These are phyloP conservation scores for Rhynchomys soricoides DNA, from an alignment of 2,113 vertebrate species.

Conservation along the genomic window DNA sequence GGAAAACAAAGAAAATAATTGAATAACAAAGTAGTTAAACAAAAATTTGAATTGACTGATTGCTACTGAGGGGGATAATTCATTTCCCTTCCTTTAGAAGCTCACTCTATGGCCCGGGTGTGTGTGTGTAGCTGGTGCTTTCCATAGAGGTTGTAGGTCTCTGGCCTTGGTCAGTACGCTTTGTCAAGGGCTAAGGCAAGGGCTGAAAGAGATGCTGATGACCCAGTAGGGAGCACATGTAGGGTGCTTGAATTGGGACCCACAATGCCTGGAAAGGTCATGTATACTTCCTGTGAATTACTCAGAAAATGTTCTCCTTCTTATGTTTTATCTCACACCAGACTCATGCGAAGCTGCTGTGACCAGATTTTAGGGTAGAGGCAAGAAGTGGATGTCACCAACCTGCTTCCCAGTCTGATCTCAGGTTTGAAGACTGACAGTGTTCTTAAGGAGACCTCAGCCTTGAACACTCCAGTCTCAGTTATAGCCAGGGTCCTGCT, in stretches of 20 bases:
- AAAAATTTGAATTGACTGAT: constrained; percentile 35
- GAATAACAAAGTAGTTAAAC: constrained; percentile 62
- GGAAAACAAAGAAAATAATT: constrained; percentile 56
- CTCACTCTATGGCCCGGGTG: no score
- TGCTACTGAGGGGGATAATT: not conserved
- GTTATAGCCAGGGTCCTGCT: not conserved
- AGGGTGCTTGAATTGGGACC: fast-evolving
- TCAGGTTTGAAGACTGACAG: not conserved
- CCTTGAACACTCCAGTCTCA: no score
- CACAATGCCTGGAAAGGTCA: not conserved
- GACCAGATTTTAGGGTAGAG: not conserved
- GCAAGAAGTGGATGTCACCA: fast-evolving
- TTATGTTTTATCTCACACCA: fast-evolving
- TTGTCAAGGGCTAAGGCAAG: fast-evolving
- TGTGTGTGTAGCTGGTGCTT: fast-evolving
- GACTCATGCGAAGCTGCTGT: fast-evolving
- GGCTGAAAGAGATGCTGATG: fast-evolving
- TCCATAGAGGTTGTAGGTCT: fast-evolving
- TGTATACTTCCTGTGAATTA: fast-evolving
- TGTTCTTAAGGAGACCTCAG: not conserved
- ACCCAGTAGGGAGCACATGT: fast-evolving
- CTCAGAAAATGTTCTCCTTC: not conserved
- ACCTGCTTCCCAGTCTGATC: not conserved
- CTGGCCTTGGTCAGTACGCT: fast-evolving
- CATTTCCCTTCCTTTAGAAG: not conserved